A percentile compares a stretch with the other conserved stretches of the same genome.
Conservation (phyloP, 1,140 invertebrate species). For the Bombus vancouverensis region DNA sequence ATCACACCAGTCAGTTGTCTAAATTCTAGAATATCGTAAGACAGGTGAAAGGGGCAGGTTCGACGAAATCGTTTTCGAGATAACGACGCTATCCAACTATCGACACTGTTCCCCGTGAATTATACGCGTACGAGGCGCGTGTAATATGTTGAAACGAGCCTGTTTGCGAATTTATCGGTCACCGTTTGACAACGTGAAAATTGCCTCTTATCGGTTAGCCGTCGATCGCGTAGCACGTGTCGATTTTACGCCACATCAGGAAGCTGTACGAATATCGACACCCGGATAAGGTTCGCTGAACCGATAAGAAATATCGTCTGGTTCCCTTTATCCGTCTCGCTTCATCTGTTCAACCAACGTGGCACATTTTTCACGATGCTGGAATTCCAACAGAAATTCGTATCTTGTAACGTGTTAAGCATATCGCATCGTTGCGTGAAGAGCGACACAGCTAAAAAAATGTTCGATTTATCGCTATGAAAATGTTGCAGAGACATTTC, state of each 20-base stretch:
- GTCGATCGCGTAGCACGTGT: constrained; percentile 28
- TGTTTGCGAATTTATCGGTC: constrained; percentile 32
- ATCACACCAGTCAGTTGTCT: neutral
- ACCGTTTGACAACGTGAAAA: constrained; percentile 45
- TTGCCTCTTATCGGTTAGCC: constrained; percentile 36
- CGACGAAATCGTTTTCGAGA: constrained; percentile 30
- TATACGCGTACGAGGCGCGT: neutral
- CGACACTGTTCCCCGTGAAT: constrained; percentile 18
- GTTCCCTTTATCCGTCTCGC: neutral
- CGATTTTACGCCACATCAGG: constrained; percentile 9
- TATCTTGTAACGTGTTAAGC: no score
- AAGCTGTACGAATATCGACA: constrained; percentile 28
- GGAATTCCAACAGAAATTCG: neutral
- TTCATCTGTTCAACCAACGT: no score
- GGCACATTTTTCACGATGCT: constrained; percentile 12
- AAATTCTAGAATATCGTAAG: neutral
- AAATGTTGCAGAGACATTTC: no score
- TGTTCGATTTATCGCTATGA: no score
- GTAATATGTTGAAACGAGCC: constrained; percentile 10
- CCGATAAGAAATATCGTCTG: constrained; percentile 29
- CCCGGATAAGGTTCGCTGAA: constrained; percentile 13
- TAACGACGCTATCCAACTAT: constrained; percentile 29
- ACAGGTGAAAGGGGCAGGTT: constrained; percentile 42
- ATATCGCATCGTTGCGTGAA: no score
- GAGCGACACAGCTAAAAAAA: no score